Base-by-base conservation (phyloP, 2,888 invertebrate species). In the Chrysomela aeneicollis region DNA sequence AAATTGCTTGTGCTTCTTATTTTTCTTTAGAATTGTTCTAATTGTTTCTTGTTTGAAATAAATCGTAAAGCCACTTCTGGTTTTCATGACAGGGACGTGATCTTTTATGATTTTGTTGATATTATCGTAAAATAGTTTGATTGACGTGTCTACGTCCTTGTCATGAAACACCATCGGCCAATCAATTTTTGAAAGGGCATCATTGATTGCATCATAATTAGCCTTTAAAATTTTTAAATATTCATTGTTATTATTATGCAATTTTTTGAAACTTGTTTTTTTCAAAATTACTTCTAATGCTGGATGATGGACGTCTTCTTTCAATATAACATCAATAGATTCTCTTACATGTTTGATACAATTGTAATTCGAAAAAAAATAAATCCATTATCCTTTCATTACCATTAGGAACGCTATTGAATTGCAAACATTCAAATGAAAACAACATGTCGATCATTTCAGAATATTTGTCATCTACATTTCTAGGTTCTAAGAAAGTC, bases 51-150 rank as follows among this genome's bases (percentile, higher is more conserved):
- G 2, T 47, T 17, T 17, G 17, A 47, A 17, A 47, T 47, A 10
- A 15, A 8, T 47, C 17, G 47, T 3, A 15, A 47, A 47, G 6
- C 47, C 47, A 47, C 47, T 17, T 26, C 30, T 52, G 52, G 22
- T 26, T 52, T 30, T 52, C 52, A 30, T 52, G 52, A 52, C 52
- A 52, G 26, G 26, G 30, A 52, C 22, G 26, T 52, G 52, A 52
- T 52, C 52, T 22, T 52, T 52, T n/a, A 52, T 52, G 47, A 52
- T 26, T 52, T 26, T 52, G 8, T 52, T 52, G 52, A 52, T n/a
- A 52, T 52, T 15, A 52, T 52, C 52, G 22, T 52, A 15, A 52
- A 52, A 52, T 8, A 35, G 10, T 35, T 35, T 10, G 10, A 35
- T 5, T 35, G 32, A 35, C 32, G 10, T 35, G 1, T 26, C 26